Conservation (phyloP, 2,888 invertebrate species). For the Eucera pruinosa region DNA sequence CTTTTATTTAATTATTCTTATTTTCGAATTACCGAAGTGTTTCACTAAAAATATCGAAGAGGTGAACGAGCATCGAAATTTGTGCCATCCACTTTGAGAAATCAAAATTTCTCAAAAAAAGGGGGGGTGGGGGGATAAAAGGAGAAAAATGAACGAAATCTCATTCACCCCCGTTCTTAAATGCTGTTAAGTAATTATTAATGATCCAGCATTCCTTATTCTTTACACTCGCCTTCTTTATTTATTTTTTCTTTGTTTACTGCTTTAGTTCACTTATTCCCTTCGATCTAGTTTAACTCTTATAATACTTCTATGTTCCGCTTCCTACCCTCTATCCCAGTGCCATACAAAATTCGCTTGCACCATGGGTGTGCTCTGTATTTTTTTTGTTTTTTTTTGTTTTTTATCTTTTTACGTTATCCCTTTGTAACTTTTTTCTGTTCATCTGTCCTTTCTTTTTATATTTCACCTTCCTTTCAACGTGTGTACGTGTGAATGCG, state of each 20-base stretch:
- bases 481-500: too few species aligned
- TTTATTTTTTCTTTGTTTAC: slow-evolving; percentile 16
- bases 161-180: slow-evolving; percentile 65
- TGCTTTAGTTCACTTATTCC: slow-evolving; percentile 46
- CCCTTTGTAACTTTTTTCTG: slow-evolving; percentile 1
- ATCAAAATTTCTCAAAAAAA: slow-evolving; percentile 57
- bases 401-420: slow-evolving; percentile 11
- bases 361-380: slow-evolving; percentile 75
- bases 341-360: slow-evolving; percentile 78
- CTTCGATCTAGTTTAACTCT: slow-evolving; percentile 59
- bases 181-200: slow-evolving; percentile 67
- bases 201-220: slow-evolving; percentile 64
- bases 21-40: slow-evolving; percentile 60
- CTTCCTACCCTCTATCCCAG: slow-evolving; percentile 77
- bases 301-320: slow-evolving; percentile 66
- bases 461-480: slow-evolving; percentile 9
- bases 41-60: slow-evolving; percentile 59
- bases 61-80: slow-evolving; percentile 71
- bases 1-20: slow-evolving; percentile 63
- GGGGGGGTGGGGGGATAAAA: too few species aligned
- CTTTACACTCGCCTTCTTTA: slow-evolving; percentile 75
- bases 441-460: slow-evolving; percentile 8
- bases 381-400: slow-evolving; percentile 5
- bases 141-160: too few species aligned
- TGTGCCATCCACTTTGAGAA: slow-evolving; percentile 64